phyloP scores from a whole-genome alignment of 2,113 vertebrate species.

The Thalassoma bifasciatum region DNA sequence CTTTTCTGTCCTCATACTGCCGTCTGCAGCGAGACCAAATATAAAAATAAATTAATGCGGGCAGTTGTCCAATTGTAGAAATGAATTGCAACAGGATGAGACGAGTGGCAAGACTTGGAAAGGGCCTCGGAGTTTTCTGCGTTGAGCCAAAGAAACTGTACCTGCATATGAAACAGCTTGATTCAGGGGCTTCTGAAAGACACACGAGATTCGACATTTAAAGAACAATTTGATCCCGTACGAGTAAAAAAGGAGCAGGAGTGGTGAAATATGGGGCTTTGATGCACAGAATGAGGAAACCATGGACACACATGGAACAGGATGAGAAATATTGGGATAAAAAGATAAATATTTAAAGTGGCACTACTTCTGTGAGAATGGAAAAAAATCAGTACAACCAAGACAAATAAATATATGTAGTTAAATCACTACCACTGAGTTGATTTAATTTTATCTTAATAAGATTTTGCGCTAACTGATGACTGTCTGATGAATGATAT shows the following conservation, averaged over 20 bases:
- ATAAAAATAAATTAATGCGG: not conserved
- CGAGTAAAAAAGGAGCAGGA: not conserved
- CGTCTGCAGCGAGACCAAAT: not conserved
- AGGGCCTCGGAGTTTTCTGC: conserved; percentile 17
- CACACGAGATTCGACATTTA: not conserved
- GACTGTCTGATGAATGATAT: too few species aligned
- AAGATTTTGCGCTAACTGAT: too few species aligned
- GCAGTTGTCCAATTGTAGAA: conserved; percentile 15
- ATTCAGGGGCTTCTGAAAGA: not conserved
- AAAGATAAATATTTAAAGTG: not conserved
- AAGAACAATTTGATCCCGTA: not conserved
- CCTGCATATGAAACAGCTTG: not conserved
- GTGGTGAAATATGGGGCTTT: not conserved
- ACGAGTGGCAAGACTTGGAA: not conserved
- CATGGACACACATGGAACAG: not conserved
- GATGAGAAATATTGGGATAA: too few species aligned
- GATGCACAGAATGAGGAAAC: not conserved
- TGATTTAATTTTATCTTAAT: too few species aligned
- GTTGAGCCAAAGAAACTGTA: not conserved
- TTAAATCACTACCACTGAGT: too few species aligned
- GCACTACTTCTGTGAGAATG: too few species aligned
- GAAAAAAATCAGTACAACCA: too few species aligned
- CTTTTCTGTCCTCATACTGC: conserved; percentile 22
- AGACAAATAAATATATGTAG: too few species aligned
- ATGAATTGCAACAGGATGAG: not conserved